Conservation (phyloP, 92 coral and sea anemone genomes). For the Porites rus region DNA sequence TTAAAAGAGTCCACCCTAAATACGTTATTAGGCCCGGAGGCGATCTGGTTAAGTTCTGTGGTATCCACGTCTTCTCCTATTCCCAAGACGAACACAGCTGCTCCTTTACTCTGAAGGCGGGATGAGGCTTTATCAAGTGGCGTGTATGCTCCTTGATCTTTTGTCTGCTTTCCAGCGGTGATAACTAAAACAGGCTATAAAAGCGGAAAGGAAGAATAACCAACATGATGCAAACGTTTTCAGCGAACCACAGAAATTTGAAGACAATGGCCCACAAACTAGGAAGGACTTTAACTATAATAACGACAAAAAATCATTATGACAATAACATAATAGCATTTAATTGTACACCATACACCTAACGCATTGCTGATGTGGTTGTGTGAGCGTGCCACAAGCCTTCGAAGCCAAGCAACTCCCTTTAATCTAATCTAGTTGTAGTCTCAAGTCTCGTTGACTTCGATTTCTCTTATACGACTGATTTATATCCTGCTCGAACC, state of each 20-base stretch:
- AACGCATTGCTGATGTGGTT: too few species aligned
- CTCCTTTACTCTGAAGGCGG: constrained; percentile 45
- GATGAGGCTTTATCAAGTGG: constrained; percentile 40
- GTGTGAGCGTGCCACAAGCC: too few species aligned
- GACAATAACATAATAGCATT: too few species aligned
- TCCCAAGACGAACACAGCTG: constrained; percentile 50
- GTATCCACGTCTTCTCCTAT: neutral
- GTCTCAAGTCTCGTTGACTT: too few species aligned
- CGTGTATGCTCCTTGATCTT: constrained; percentile 42
- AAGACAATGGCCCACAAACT: neutral
- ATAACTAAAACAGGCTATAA: constrained; percentile 45
- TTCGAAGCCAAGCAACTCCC: too few species aligned
- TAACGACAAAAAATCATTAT: too few species aligned
- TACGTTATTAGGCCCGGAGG: constrained; percentile 53
- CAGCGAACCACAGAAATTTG: neutral
- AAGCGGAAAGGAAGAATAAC: neutral
- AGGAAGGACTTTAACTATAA: too few species aligned
- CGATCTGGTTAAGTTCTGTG: neutral
- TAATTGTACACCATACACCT: too few species aligned
- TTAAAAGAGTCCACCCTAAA: constrained; percentile 37
- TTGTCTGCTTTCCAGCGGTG: constrained; percentile 63
- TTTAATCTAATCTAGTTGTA: too few species aligned
- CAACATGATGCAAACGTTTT: neutral
- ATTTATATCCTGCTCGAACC: too few species aligned
- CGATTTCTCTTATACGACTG: too few species aligned